A percentile compares a stretch with the other conserved stretches of the same genome.
Conservation (phyloP, 2,888 invertebrate genomes). For the Lepidocyrtoides sp. region DNA sequence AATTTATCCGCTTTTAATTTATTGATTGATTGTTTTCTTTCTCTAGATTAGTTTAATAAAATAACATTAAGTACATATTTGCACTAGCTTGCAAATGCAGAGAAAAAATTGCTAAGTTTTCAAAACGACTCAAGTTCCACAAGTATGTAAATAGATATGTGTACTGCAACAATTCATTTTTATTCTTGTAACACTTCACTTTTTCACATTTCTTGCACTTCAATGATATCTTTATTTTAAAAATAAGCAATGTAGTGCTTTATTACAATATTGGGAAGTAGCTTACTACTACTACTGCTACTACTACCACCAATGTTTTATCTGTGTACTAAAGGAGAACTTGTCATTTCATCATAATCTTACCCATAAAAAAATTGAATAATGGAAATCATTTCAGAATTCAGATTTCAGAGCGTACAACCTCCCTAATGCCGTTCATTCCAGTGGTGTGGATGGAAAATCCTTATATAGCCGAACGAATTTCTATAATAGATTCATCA, state of each 20-base stretch:
- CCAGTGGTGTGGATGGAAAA: background rate
- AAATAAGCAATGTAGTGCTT: no score
- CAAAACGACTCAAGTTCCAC: no score
- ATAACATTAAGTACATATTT: no score
- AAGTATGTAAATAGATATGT: no score
- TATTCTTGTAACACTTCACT: background rate
- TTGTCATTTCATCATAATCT: background rate
- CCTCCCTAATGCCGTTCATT: background rate
- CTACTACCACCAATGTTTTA: no score
- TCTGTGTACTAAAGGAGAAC: background rate
- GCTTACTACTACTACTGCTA: no score
- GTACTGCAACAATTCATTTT: background rate
- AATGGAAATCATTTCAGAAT: conserved; percentile 9
- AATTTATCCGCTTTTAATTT: no score
- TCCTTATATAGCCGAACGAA: background rate
- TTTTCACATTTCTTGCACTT: background rate
- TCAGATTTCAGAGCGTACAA: background rate
- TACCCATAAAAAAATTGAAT: conserved; percentile 40
- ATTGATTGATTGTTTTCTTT: no score
- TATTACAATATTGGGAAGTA: no score
- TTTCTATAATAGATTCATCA: conserved; percentile 47
- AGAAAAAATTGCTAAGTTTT: no score
- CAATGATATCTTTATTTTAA: background rate
- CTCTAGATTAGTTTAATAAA: no score
- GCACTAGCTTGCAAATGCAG: no score